Evolutionary conservation across 2,888 invertebrate genomes (phyloP), one percentile per base, ranked within the genome.

Genomic region (Agonopterix alstromeriana): DNA sequence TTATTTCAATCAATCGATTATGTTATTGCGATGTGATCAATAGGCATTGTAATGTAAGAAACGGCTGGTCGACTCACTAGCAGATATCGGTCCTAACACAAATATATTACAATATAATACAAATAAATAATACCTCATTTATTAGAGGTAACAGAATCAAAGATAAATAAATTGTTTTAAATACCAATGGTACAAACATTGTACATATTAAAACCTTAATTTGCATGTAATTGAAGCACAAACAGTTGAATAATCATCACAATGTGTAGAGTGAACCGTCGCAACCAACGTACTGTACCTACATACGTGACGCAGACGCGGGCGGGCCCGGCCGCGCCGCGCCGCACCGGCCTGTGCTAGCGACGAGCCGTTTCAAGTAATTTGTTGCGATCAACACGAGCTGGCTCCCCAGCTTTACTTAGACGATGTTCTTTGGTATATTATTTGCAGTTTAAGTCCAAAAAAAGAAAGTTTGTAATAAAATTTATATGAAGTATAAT

Each of bases 401-500:
- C 77, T 77, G 75, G 75, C 56, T 61, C 63, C 59, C 73, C 77
- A 77, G 77, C 70, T 72, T 70, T 71, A 77, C 67, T 73, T 77
- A 77, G 71, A 73, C 73, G 70, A 70, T 73, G 71, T 77, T 80
- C 73, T 78, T 78, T 75, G 78, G 73, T 84, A 79, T 83, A 80
- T 84, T 73, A 80, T 82, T 86, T 87, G 84, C 83, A 81, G 77
- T 79, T 70, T 79, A 83, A 85, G 79, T 81, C 71, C 75, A 77
- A 75, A 65, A 68, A 74, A 82, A 82, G 72, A 78, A 67, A 67
- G 77, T 88, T 87, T 87, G 81, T 84, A 87, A 87, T 86, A 85
- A 88, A 88, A 85, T 86, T 86, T 87, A 77, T 86, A 88, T 75
- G 73, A 80, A 82, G 81, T 72, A n/a, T n/a, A 70, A 38, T n/a